These are phyloP conservation scores for Lagopus muta DNA, from an alignment of 2,113 vertebrate species.

Conservation along the genomic window DNA sequence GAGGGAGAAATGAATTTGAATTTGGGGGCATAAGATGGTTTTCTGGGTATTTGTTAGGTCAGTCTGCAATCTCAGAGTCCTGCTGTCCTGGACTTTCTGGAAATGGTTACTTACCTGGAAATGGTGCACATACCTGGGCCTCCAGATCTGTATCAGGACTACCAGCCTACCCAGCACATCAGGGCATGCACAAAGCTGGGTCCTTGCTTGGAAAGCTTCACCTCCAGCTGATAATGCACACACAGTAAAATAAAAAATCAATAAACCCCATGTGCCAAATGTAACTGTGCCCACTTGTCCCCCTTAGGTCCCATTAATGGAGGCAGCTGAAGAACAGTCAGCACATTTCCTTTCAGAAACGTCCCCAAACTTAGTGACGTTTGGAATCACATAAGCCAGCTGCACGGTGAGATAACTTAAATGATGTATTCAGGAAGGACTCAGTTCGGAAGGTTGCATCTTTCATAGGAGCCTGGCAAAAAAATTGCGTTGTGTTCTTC, in stretches of 20 bases:
- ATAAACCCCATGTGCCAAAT: background rate
- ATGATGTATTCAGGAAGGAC: conserved; percentile 23
- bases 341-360: conserved; percentile 32
- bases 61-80: background rate
- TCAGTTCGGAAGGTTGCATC: conserved; percentile 9
- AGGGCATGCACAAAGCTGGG: background rate
- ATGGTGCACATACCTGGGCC: background rate
- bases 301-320: conserved; percentile 4
- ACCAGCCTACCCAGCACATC: background rate
- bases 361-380: conserved; percentile 51
- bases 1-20: background rate
- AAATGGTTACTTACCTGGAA: background rate
- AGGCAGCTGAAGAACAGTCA: background rate
- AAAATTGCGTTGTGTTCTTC: background rate
- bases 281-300: background rate
- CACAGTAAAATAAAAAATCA: background rate
- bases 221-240: background rate
- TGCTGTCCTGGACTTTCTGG: background rate
- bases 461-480: background rate
- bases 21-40: background rate
- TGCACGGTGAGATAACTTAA: conserved; percentile 61
- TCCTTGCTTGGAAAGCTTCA: background rate
- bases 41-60: background rate
- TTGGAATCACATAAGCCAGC: conserved; percentile 51
- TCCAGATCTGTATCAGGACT: background rate